These are phyloP conservation scores for Brachypteracias leptosomus DNA, from an alignment of 2,113 vertebrate species.

Conservation along the genomic window DNA sequence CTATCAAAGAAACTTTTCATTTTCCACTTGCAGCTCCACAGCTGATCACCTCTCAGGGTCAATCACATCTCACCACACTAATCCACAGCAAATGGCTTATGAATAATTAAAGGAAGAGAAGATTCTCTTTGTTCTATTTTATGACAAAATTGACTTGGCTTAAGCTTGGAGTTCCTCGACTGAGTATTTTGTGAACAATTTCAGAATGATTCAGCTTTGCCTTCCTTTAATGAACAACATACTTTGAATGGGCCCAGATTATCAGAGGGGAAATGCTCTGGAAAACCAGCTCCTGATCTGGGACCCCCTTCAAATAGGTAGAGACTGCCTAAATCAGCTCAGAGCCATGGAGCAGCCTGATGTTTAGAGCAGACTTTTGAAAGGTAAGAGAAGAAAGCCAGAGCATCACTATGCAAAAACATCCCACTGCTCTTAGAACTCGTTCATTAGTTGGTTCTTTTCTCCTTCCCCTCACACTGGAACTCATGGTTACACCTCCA, in stretches of 20 bases:
- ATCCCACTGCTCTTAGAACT: background rate
- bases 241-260: background rate
- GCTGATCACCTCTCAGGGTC: background rate
- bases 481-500: background rate
- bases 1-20: background rate
- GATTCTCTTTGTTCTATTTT: background rate
- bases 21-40: background rate
- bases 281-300: background rate
- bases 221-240: background rate
- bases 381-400: background rate
- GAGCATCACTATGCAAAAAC: background rate
- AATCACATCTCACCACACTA: background rate
- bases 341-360: background rate
- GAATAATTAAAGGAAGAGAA: slow-evolving; percentile 34
- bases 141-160: background rate
- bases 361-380: background rate
- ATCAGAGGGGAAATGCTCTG: background rate
- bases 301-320: background rate
- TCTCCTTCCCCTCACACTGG: background rate
- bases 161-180: background rate
- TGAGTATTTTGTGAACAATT: background rate
- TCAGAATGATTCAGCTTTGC: background rate
- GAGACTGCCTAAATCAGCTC: background rate
- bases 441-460: background rate
- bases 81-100: slow-evolving; percentile 25